phyloP scores from a whole-genome alignment of 1,140 invertebrate genomes.

The Bursaphelenchus mucronatus region DNA sequence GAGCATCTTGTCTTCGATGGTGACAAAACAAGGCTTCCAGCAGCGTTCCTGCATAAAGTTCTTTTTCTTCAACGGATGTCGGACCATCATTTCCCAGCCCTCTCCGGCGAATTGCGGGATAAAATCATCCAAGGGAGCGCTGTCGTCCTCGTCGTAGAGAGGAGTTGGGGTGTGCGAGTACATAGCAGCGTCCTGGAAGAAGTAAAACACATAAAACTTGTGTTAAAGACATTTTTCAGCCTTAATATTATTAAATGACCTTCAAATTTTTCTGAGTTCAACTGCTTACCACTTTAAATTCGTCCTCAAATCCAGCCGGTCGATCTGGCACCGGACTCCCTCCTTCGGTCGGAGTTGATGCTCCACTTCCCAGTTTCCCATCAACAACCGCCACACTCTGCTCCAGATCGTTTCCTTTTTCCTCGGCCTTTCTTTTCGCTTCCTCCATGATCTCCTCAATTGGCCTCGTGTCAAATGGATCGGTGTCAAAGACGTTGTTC shows the following conservation, averaged over 20 bases:
- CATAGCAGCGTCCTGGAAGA: slow-evolving; percentile 4
- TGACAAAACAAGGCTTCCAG: slow-evolving; percentile 93
- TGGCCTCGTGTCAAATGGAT: slow-evolving; percentile 55
- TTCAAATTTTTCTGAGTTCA: too few species aligned
- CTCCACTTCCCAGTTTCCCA: slow-evolving; percentile 20
- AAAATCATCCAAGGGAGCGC: slow-evolving; percentile 85
- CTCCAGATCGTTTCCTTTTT: slow-evolving; percentile 26
- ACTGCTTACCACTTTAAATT: slow-evolving; percentile 47
- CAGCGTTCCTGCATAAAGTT: slow-evolving; percentile 90
- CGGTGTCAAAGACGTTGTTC: slow-evolving; percentile 40
- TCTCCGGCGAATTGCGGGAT: slow-evolving; percentile 70
- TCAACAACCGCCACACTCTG: slow-evolving; percentile 5
- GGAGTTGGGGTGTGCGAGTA: slow-evolving; percentile 64
- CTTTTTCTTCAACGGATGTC: slow-evolving; percentile 71
- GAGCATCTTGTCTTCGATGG: slow-evolving; percentile 74
- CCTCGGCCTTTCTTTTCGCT: slow-evolving; percentile 50
- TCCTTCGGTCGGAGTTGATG: slow-evolving; percentile 57
- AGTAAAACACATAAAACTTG: not conserved
- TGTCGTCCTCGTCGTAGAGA: slow-evolving; percentile 87
- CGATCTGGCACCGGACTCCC: slow-evolving; percentile 50
- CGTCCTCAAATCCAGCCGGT: slow-evolving; percentile 58
- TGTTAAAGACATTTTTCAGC: too few species aligned
- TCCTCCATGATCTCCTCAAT: slow-evolving; percentile 57
- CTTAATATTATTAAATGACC: too few species aligned
- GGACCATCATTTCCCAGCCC: slow-evolving; percentile 93